Percentiles rank a stretch among this genome's conserved stretches.
phyloP scores from a whole-genome alignment of 1,140 invertebrate species.

The Ceratosolen fusciceps region DNA sequence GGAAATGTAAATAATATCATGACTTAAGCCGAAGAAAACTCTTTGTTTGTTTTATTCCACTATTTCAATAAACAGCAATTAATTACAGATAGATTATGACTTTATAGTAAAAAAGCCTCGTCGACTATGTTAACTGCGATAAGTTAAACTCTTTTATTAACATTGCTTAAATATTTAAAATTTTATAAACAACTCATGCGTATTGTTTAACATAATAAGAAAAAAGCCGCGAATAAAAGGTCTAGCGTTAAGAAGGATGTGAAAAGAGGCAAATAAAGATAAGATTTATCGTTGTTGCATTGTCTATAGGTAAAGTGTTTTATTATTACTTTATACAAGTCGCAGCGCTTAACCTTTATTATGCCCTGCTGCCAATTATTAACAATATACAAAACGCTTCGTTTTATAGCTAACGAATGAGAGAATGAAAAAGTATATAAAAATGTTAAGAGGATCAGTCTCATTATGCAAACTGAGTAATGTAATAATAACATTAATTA shows the following conservation, averaged over 20 bases:
- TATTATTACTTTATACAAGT: conserved; percentile 55
- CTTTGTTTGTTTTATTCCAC: too few species aligned
- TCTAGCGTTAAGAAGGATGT: neutral
- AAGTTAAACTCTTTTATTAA: too few species aligned
- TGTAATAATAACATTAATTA: conserved; percentile 55
- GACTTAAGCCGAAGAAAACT: too few species aligned
- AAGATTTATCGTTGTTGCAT: conserved; percentile 20
- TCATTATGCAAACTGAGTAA: conserved; percentile 60
- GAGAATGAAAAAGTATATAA: conserved; percentile 44
- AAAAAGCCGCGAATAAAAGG: too few species aligned
- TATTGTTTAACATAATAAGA: too few species aligned
- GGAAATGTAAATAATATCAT: too few species aligned
- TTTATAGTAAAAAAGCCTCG: too few species aligned
- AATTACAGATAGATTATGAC: too few species aligned
- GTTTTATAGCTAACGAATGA: conserved; percentile 41
- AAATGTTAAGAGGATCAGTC: conserved; percentile 60
- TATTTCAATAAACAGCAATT: too few species aligned
- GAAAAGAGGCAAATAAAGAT: conserved; percentile 33
- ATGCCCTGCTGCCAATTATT: neutral
- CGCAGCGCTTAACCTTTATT: conserved; percentile 37
- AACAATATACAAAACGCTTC: conserved; percentile 43
- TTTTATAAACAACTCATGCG: too few species aligned
- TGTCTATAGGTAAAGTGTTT: conserved; percentile 54
- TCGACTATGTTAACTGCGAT: too few species aligned
- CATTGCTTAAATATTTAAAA: too few species aligned